Base-by-base conservation (phyloP, 2,113 vertebrate species). In the Calypte anna region DNA sequence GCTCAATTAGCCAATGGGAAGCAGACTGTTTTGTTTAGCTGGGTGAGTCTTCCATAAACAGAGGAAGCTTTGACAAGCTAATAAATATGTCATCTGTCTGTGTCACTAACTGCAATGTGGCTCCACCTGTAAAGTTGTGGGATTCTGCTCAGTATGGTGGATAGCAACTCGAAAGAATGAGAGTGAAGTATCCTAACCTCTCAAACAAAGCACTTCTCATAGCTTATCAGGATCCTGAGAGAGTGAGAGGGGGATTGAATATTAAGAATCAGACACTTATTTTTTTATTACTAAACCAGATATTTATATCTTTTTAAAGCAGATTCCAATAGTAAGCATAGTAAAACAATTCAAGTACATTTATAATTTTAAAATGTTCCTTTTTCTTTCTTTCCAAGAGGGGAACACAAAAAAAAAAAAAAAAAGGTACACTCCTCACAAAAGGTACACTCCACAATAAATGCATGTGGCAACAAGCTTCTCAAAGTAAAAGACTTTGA, bases 71-170 rank as follows among this genome's bases (percentile, higher is more conserved):
- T 98, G 98, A 99, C 98, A 99, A 99, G 98, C 98, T 99, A 98
- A 99, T 99, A 99, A 99, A 99, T 98, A 99, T 98, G 98, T 98
- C 98, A 98, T 99, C 98, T 98, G 98, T 99, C 98, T 98, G 97
- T 98, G 99, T 99, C 98, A 98, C 97, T 95, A 95, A 98, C 97
- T 97, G 97, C 98, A 97, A 97, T 96, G 97, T 96, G 87, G 94
- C 94, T 97, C 97, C 98, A 98, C 98, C 98, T 98, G 98, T 98
- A 97, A 97, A 98, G 97, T 98, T 97, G 96, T 97, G 97, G 93
- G 98, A 96, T 97, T 96, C 95, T 97, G 97, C 97, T 97, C 95
- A 23, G 97, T 93, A 95, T 97, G 97, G 96, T 97, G 97, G 97
- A 96, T 95, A 96, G 96, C 86, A 95, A 97, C 91, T 75, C 96